A percentile compares a stretch with the other conserved stretches of the same genome.
Evolutionary conservation across 1,140 invertebrate species (phyloP).

Genomic region (Drosophila takahashii): DNA sequence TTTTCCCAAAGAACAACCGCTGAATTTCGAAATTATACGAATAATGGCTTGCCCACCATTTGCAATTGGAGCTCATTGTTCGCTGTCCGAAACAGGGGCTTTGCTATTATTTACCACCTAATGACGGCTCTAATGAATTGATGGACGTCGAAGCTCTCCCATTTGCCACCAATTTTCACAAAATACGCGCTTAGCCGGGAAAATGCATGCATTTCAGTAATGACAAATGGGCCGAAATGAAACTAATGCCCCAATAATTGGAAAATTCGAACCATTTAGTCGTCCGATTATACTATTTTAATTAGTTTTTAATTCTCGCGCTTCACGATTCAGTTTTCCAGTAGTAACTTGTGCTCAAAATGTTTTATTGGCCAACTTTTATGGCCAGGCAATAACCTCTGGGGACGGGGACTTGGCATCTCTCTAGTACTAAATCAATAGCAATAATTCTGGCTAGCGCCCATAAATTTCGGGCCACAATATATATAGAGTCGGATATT

Average conservation of each 20-base stretch:
- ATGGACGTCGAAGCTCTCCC: constrained; percentile 12
- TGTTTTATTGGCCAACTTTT: constrained; percentile 48
- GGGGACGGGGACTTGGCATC: constrained; percentile 17
- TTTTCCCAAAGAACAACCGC: background rate
- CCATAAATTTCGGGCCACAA: constrained; percentile 57
- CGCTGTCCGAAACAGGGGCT: constrained; percentile 1
- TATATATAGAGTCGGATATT: constrained; percentile 35
- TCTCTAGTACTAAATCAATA: constrained; percentile 60
- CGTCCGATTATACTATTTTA: constrained; percentile 9
- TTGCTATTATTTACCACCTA: constrained; percentile 28
- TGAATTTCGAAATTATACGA: constrained; percentile 8
- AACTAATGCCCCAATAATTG: constrained; percentile 6
- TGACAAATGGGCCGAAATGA: background rate
- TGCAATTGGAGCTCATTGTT: constrained; percentile 30
- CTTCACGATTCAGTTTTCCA: background rate
- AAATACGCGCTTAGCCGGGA: constrained; percentile 9
- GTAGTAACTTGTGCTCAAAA: constrained; percentile 9
- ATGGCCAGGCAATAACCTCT: constrained; percentile 40
- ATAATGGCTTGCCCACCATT: constrained; percentile 13
- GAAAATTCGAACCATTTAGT: constrained; percentile 4
- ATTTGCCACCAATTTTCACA: constrained; percentile 3
- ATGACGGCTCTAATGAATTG: constrained; percentile 18
- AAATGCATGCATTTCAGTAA: constrained; percentile 13
- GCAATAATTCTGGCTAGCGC: constrained; percentile 63
- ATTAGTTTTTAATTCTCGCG: constrained; percentile 12